These are phyloP conservation scores for Cantharis nigra DNA, from an alignment of 2,888 invertebrate species.

Conservation along the genomic window DNA sequence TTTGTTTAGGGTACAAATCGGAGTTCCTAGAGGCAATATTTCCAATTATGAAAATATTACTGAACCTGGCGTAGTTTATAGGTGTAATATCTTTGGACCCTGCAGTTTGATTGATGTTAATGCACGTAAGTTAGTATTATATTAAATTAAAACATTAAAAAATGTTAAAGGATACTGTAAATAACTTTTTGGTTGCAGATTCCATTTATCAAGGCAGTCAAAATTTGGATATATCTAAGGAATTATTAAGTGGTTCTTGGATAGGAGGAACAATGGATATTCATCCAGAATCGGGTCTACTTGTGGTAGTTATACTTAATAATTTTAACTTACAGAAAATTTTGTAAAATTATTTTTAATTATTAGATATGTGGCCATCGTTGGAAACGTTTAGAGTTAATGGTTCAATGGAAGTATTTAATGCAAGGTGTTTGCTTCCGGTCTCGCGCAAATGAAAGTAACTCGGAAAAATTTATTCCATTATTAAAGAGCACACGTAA, in stretches of 20 bases:
- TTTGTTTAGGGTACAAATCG: conserved; percentile 45
- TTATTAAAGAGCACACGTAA: conserved; percentile 31
- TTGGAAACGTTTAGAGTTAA: conserved; percentile 44
- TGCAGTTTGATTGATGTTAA: conserved; percentile 44
- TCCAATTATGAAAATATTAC: conserved; percentile 11
- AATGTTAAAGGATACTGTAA: too few species aligned
- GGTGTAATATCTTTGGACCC: conserved; percentile 40
- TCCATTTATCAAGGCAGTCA: neutral
- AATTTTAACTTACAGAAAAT: neutral
- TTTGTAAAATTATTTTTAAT: conserved; percentile 5
- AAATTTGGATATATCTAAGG: neutral
- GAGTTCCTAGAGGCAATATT: conserved; percentile 48
- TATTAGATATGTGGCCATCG: conserved; percentile 54
- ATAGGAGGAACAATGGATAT: conserved; percentile 53
- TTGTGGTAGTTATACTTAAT: conserved; percentile 41
- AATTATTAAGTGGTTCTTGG: conserved; percentile 44
- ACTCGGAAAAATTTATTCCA: conserved; percentile 34
- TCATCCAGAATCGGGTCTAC: conserved; percentile 39
- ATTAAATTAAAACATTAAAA: neutral
- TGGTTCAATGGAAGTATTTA: conserved; percentile 31
- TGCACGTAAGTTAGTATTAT: conserved; percentile 12
- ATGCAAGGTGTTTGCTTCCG: conserved; percentile 50
- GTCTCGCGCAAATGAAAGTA: conserved; percentile 36
- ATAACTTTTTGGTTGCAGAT: neutral
- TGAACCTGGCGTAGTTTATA: conserved; percentile 49